phyloP scores from a whole-genome alignment of 1,140 invertebrate genomes.

The Melitaea cinxia region DNA sequence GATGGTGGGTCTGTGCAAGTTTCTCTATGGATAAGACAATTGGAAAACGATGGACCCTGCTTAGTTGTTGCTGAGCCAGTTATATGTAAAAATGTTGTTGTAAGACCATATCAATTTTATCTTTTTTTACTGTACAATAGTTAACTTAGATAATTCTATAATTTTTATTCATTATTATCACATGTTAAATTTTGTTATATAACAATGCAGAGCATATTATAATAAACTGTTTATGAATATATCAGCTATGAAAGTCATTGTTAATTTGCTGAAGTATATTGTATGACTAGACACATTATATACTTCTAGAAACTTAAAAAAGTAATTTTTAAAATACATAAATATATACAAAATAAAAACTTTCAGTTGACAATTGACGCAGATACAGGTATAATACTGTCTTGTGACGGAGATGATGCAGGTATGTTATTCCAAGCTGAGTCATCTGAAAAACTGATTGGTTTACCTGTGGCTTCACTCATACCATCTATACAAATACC shows the following conservation, averaged over 20 bases:
- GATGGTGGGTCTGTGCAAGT: conserved; percentile 82
- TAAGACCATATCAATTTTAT: conserved; percentile 44
- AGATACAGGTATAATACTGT: conserved; percentile 75
- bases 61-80: conserved; percentile 86
- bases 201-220: too few species aligned
- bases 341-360: conserved; percentile 7
- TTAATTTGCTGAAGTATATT: too few species aligned
- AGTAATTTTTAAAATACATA: background rate
- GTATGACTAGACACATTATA: too few species aligned
- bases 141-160: too few species aligned
- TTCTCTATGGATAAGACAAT: conserved; percentile 84
- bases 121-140: too few species aligned
- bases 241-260: too few species aligned
- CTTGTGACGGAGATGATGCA: conserved; percentile 71
- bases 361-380: conserved; percentile 74
- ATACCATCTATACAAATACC: conserved; percentile 82
- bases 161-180: too few species aligned
- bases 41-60: conserved; percentile 83
- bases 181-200: too few species aligned
- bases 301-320: too few species aligned
- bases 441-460: conserved; percentile 72
- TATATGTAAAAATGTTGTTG: conserved; percentile 76
- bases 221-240: too few species aligned
- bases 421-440: conserved; percentile 81
- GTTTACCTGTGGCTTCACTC: conserved; percentile 74